These are phyloP conservation scores for Neodiprion virginianus DNA, from an alignment of 1,140 invertebrate genomes.

Conservation along the genomic window DNA sequence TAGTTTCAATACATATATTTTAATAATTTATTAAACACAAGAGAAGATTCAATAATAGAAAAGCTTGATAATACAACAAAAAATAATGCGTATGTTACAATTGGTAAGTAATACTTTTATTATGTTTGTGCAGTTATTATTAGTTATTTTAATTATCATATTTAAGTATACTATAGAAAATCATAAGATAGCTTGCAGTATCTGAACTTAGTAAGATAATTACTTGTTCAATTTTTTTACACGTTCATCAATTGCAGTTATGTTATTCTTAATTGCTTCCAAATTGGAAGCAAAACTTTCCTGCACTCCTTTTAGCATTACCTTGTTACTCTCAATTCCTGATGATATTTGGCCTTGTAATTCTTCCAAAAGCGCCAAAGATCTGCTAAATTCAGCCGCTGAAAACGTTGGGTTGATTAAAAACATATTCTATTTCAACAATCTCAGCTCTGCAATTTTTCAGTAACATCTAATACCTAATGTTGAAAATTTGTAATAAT, in stretches of 20 bases:
- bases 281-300: slow-evolving; percentile 79
- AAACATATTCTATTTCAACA: not conserved
- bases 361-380: slow-evolving; percentile 81
- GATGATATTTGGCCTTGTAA: slow-evolving; percentile 78
- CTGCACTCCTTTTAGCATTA: slow-evolving; percentile 80
- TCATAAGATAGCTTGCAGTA: not conserved
- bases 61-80: not conserved
- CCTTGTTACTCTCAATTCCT: slow-evolving; percentile 78
- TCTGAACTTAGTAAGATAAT: not conserved
- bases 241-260: slow-evolving; percentile 76
- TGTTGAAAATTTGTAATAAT: not conserved
- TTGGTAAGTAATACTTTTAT: not conserved
- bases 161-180: not conserved
- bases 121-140: not conserved
- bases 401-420: slow-evolving; percentile 45
- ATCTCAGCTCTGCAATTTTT: slow-evolving; percentile 9
- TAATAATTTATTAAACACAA: not conserved
- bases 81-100: not conserved
- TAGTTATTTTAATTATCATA: not conserved
- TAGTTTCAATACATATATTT: no score
- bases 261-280: slow-evolving; percentile 77
- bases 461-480: not conserved
- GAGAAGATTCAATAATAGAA: not conserved
- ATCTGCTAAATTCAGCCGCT: slow-evolving; percentile 87
- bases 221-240: slow-evolving; percentile 66